phyloP scores from a whole-genome alignment of 2,888 invertebrate genomes.

The Dendrolimus houi region DNA sequence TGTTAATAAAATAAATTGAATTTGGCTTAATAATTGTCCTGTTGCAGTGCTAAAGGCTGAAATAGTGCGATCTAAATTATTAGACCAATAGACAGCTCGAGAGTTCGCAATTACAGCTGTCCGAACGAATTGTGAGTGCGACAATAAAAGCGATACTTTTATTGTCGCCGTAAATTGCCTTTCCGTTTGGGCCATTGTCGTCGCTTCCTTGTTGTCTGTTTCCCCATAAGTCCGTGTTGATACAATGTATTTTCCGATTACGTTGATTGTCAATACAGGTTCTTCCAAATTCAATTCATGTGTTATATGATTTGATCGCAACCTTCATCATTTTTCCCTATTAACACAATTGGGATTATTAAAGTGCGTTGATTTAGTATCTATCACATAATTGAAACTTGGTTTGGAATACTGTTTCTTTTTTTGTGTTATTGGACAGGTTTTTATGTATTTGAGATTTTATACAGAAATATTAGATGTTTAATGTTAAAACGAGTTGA shows the following conservation, averaged over 20 bases:
- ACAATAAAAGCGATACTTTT: slow-evolving; percentile 71
- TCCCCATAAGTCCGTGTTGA: slow-evolving; percentile 49
- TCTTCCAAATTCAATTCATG: slow-evolving; percentile 7
- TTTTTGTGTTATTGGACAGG: too few relatives aligned
- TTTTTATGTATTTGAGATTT: too few relatives aligned
- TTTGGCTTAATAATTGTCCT: not conserved
- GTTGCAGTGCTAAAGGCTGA: slow-evolving; percentile 21
- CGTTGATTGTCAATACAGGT: not conserved
- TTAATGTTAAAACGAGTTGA: too few relatives aligned
- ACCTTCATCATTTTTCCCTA: too few relatives aligned
- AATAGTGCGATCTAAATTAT: slow-evolving; percentile 63
- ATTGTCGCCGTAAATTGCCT: slow-evolving; percentile 63
- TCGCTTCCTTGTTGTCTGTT: slow-evolving; percentile 42
- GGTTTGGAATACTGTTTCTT: too few relatives aligned
- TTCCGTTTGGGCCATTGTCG: slow-evolving; percentile 45
- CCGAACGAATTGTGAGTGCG: slow-evolving; percentile 66
- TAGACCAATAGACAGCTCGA: slow-evolving; percentile 60
- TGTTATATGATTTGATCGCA: slow-evolving; percentile 8
- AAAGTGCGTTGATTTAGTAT: too few relatives aligned
- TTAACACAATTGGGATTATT: too few relatives aligned
- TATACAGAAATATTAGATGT: too few relatives aligned
- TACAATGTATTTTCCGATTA: slow-evolving; percentile 29
- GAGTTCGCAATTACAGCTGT: slow-evolving; percentile 69
- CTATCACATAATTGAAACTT: too few relatives aligned
- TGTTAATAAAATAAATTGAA: not conserved